phyloP scores from a whole-genome alignment of 2,888 invertebrate species.

The Synanthedon andrenaeformis region DNA sequence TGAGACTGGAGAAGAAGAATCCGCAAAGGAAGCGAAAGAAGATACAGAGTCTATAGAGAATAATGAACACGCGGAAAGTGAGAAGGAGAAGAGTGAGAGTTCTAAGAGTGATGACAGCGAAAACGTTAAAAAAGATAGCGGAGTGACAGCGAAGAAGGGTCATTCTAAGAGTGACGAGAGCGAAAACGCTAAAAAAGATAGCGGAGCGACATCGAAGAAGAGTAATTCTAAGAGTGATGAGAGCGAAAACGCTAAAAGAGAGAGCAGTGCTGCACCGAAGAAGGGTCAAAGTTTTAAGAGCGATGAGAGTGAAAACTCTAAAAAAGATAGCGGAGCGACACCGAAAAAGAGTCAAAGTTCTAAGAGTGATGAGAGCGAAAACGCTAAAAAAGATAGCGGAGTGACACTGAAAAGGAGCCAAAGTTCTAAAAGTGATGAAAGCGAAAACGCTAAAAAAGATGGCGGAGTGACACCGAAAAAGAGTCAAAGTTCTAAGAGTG shows the following conservation, averaged over 20 bases:
- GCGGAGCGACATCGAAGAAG: no score
- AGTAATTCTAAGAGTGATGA: not conserved
- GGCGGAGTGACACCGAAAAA: no score
- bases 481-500: not conserved
- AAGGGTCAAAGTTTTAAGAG: not conserved
- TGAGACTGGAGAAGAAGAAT: conserved; percentile 2
- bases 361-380: not conserved
- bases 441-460: not conserved
- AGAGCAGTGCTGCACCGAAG: no score
- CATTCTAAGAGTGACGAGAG: not conserved
- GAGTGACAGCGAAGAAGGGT: not conserved
- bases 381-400: not conserved
- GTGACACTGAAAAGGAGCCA: not conserved
- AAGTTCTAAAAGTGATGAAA: not conserved
- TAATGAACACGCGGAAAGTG: conserved; percentile 5
- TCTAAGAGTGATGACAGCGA: not conserved
- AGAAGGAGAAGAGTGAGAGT: conserved; percentile 5
- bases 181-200: not conserved
- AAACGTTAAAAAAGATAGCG: not conserved
- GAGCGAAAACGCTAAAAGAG: not conserved
- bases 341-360: not conserved
- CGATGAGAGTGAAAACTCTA: not conserved
- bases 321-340: not conserved
- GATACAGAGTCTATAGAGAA: not conserved
- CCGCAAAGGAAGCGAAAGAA: conserved; percentile 6